Evolutionary conservation across 2,797 vertebrate genomes (phyloP), one percentile per base, ranked within the genome.

Genomic region (Remorina albescens): DNA sequence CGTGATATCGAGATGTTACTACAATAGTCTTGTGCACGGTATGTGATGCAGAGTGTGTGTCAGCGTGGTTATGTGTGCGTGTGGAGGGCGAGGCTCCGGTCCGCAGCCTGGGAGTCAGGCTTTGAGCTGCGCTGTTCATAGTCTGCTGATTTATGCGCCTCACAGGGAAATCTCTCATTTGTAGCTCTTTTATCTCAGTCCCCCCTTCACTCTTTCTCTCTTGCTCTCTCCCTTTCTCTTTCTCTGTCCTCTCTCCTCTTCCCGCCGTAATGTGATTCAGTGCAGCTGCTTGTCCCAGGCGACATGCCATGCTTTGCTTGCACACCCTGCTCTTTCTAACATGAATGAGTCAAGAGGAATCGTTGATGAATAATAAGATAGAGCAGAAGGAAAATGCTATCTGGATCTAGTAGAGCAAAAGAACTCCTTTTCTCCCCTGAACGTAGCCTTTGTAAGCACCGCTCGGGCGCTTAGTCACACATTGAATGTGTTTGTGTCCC

Each of bases 141-240:
- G 85, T 92, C 86, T 76, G 87, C 87, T 91, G 92, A 91, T 92
- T 92, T 92, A 92, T 92, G 89, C 80, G 82, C 82, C 91, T 92
- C 91, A 87, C 90, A 91, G 91, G 90, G 91, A 93, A 92, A 93
- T 92, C 86, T 93, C 92, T 92, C 90, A 93, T 92, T 93, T 93
- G 92, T 92, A 90, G 87, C 90, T 88, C 89, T 92, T 93, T 93
- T 88, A 92, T 91, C 88, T 91, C 86, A 85, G 66, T 80, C 79
- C 79, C 46, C 77, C 73, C 82, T 80, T 66, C 74, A 66, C 51
- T 66, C 50, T 49, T 9, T 83, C 81, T 83, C 79, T 41, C 72
- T 73, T 83, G 77, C 68, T 54, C 44, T 66, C 34, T 55, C 74
- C 39, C 60, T 67, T 58, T 72, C 88, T 73, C 72, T 78, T 58